phyloP scores from a whole-genome alignment of 2,888 invertebrate genomes.

The Oxyteleia sp. region DNA sequence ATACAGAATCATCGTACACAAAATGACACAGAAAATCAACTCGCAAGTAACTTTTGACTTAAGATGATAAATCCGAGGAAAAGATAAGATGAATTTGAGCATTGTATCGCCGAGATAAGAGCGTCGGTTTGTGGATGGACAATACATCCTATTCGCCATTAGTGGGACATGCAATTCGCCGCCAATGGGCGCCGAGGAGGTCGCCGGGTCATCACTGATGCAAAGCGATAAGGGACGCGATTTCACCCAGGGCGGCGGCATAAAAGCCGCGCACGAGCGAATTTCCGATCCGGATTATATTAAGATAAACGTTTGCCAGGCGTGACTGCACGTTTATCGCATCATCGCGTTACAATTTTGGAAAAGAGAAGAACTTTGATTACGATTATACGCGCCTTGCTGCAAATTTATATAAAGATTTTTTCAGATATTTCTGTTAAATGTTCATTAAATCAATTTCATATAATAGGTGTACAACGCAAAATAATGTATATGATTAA shows the following conservation, averaged over 20 bases:
- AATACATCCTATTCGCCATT: too few species aligned
- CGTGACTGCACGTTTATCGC: conserved; percentile 71
- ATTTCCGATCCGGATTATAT: conserved; percentile 86
- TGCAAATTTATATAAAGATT: conserved; percentile 16
- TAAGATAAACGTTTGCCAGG: conserved; percentile 83
- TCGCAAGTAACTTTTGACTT: too few species aligned
- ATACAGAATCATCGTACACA: too few species aligned
- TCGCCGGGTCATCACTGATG: conserved; percentile 82
- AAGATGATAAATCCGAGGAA: too few species aligned
- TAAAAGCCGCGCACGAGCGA: conserved; percentile 76
- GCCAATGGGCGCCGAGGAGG: conserved; percentile 82
- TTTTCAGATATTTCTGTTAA: neutral
- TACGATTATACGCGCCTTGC: conserved; percentile 40
- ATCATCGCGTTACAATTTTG: conserved; percentile 83
- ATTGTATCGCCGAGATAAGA: too few species aligned
- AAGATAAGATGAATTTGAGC: too few species aligned
- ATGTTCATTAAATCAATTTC: too few species aligned
- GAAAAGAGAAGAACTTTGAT: conserved; percentile 75
- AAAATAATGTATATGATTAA: too few species aligned
- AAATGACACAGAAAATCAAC: too few species aligned
- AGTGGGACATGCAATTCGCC: conserved; percentile 81
- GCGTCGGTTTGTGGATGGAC: too few species aligned
- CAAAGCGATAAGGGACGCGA: conserved; percentile 82
- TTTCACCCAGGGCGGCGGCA: conserved; percentile 83
- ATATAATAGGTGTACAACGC: too few species aligned